Conservation (phyloP, 2,888 invertebrate genomes). For the Lasioglossum leucozonium region DNA sequence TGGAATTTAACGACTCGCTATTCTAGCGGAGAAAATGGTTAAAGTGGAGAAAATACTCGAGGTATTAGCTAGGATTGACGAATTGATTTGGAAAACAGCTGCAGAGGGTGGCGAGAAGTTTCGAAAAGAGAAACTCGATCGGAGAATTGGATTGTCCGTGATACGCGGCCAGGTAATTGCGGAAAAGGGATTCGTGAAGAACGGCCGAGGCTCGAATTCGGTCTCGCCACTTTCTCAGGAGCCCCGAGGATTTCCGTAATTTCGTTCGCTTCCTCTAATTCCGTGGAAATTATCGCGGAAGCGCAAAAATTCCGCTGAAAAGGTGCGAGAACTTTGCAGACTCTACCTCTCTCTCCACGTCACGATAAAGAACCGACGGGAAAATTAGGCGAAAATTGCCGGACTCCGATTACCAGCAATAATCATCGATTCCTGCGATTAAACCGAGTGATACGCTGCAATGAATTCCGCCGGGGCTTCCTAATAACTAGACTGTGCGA, state of each 20-base stretch:
- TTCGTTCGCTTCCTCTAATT: slow-evolving; percentile 36
- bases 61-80: neutral
- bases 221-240: slow-evolving; percentile 9
- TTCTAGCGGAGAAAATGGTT: neutral
- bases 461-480: slow-evolving; percentile 39
- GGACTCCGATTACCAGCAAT: slow-evolving; percentile 11
- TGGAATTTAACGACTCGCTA: neutral
- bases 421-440: slow-evolving; percentile 35
- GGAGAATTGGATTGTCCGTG: slow-evolving; percentile 3
- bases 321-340: slow-evolving; percentile 23
- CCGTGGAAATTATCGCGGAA: slow-evolving; percentile 20
- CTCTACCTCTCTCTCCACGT: neutral
- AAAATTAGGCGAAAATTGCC: slow-evolving; percentile 6
- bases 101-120: neutral
- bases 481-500: no score
- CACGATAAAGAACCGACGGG: slow-evolving; percentile 18
- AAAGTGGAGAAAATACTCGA: neutral
- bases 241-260: slow-evolving; percentile 43
- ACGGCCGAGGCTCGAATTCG: slow-evolving; percentile 5
- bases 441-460: slow-evolving; percentile 26
- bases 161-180: neutral
- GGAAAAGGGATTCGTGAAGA: slow-evolving; percentile 23
- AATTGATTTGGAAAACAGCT: slow-evolving; percentile 8
- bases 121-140: neutral
- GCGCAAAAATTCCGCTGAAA: slow-evolving; percentile 29